Evolutionary conservation across 2,888 invertebrate genomes (phyloP).

Genomic region (Cerceris rybyensis): DNA sequence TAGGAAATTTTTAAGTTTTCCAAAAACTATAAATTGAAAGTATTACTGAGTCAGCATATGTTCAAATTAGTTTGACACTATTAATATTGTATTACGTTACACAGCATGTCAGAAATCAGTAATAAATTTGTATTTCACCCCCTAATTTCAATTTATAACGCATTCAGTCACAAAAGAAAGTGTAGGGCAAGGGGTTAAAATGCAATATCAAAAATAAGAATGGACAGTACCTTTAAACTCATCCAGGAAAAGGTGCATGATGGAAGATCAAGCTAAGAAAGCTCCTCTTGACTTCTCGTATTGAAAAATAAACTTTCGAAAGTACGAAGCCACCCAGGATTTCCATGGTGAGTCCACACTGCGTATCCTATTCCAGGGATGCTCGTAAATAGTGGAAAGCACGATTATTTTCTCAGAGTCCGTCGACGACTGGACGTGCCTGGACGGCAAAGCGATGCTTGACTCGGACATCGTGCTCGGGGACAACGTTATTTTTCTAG

Average conservation of each 20-base stretch:
- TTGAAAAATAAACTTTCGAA: conserved; percentile 61
- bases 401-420: conserved; percentile 71
- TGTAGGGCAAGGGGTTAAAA: no score
- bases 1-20: no score
- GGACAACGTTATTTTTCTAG: conserved; percentile 69
- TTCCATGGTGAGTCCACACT: conserved; percentile 60
- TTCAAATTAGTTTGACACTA: no score
- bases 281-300: conserved; percentile 47
- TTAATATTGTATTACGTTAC: no score
- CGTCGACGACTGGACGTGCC: conserved; percentile 66
- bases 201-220: no score
- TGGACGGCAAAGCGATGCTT: conserved; percentile 55
- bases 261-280: conserved; percentile 6
- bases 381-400: conserved; percentile 72
- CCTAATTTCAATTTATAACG: no score
- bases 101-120: no score
- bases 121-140: no score
- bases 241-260: conserved; percentile 5
- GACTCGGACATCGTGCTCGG: conserved; percentile 44
- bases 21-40: no score
- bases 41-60: no score
- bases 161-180: no score
- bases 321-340: conserved; percentile 53
- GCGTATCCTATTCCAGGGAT: conserved; percentile 48
- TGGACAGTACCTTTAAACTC: no score